Evolutionary conservation across 2,888 invertebrate species (phyloP).

Genomic region (Cerastoderma edule): DNA sequence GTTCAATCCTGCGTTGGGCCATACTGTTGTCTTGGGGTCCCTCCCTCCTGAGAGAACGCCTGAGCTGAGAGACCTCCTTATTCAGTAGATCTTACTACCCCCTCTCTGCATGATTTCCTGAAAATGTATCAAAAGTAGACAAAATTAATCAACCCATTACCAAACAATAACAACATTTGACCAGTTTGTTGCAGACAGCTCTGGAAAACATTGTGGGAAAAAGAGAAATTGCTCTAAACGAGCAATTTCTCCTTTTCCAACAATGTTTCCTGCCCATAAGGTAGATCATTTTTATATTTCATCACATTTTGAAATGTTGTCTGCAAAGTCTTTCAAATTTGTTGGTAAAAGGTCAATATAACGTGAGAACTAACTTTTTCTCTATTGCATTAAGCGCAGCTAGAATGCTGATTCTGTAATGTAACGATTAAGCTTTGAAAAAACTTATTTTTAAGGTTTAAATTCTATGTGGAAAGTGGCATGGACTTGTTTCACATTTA

Average conservation of each 20-base stretch:
- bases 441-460: neutral
- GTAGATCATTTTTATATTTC: neutral
- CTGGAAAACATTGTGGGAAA: constrained; percentile 1
- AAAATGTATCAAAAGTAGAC: neutral
- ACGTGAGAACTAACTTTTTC: too few species aligned
- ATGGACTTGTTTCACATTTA: neutral
- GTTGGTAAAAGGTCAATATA: neutral
- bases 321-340: neutral
- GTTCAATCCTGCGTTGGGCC: neutral
- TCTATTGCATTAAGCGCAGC: too few species aligned
- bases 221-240: constrained; percentile 4
- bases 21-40: neutral
- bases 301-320: neutral
- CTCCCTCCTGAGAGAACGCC: neutral
- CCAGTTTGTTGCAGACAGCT: neutral
- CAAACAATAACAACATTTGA: neutral
- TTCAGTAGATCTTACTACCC: neutral
- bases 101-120: neutral
- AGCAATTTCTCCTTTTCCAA: constrained; percentile 7
- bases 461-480: neutral
- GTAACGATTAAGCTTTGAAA: neutral
- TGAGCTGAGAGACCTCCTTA: neutral
- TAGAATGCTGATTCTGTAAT: neutral
- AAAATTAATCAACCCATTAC: neutral
- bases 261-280: neutral